Evolutionary conservation across 2,888 invertebrate genomes (phyloP).

Genomic region (Myopa tessellatipennis): DNA sequence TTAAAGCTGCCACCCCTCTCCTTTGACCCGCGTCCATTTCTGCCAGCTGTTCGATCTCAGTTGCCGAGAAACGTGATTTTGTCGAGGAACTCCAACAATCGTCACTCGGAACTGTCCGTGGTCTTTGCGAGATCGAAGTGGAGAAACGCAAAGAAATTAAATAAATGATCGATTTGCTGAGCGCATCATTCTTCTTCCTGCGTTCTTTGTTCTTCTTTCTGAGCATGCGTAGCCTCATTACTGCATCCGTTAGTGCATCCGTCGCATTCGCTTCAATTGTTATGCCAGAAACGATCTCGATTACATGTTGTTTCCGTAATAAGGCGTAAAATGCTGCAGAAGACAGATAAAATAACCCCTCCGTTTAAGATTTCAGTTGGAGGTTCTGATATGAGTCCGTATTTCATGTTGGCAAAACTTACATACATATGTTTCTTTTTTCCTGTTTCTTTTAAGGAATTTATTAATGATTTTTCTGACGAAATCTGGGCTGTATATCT

Average conservation of each 20-base stretch:
- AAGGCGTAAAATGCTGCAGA: conserved; percentile 21
- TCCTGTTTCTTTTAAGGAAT: too few species aligned
- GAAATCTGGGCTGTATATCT: neutral
- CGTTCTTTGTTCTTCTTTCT: neutral
- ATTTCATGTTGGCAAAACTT: neutral
- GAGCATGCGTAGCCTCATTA: conserved; percentile 17
- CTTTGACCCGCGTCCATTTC: neutral
- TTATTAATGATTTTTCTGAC: too few species aligned
- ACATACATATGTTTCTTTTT: neutral
- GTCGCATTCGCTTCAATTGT: conserved; percentile 16
- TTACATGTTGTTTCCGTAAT: conserved; percentile 28
- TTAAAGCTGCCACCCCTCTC: neutral
- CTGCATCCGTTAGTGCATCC: neutral
- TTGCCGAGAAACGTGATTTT: too few species aligned
- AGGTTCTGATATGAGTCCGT: neutral
- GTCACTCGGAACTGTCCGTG: neutral
- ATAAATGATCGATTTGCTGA: conserved; percentile 1
- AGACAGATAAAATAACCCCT: conserved; percentile 8
- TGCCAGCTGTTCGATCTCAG: conserved; percentile 18
- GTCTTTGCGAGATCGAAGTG: too few species aligned
- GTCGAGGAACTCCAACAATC: neutral
- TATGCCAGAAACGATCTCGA: conserved; percentile 25
- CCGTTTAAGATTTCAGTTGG: neutral
- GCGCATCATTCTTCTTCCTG: neutral
- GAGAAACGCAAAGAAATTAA: neutral